Conservation (phyloP, 2,797 vertebrate genomes). For the Coilia nasus region DNA sequence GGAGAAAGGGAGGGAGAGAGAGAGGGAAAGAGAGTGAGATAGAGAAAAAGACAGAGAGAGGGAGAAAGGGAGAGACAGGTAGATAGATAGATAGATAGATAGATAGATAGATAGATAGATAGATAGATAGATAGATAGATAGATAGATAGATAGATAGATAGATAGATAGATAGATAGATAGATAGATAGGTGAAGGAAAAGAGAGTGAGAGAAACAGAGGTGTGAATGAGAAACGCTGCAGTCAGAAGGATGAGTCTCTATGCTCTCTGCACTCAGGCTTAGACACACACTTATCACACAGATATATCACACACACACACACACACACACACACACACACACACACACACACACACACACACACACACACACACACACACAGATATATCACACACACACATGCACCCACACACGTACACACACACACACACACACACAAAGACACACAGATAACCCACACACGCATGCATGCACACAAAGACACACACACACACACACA, state of each 20-base stretch:
- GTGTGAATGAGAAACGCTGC: background rate
- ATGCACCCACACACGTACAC: too few relatives aligned
- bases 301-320: background rate
- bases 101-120: background rate
- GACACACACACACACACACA: background rate
- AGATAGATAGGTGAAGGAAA: background rate
- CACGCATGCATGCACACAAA: background rate
- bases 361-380: background rate
- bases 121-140: background rate
- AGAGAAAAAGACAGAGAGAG: background rate
- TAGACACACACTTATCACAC: background rate
- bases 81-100: background rate
- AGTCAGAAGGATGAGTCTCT: background rate
- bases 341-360: background rate
- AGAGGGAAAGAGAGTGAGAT: background rate
- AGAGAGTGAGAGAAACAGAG: background rate
- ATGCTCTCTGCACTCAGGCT: background rate
- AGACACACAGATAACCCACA: too few relatives aligned
- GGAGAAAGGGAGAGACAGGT: background rate
- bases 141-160: background rate
- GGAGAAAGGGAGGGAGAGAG: background rate
- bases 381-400: background rate
- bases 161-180: background rate
- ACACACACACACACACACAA: background rate
- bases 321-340: too few relatives aligned